A percentile compares a stretch with the other conserved stretches of the same genome.
Conservation (phyloP, 2,113 vertebrate genomes). For the Orientallactaga bullata region DNA sequence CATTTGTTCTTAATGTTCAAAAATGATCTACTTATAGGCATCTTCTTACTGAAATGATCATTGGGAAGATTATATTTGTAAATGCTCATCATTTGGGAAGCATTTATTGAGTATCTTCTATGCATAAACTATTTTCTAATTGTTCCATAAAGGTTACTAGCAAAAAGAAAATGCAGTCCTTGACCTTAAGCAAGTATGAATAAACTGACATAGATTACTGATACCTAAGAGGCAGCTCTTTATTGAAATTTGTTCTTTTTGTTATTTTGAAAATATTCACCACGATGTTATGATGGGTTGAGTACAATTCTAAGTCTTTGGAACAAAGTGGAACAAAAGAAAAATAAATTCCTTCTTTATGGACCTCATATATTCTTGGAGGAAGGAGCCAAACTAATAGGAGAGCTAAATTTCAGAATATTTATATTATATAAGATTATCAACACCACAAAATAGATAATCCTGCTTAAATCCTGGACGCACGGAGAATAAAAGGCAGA, state of each 20-base stretch:
- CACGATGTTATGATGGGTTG: not conserved
- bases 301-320: not conserved
- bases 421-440: too few relatives aligned
- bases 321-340: not conserved
- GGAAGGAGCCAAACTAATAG: too few relatives aligned
- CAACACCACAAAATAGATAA: not conserved
- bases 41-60: constrained; percentile 35
- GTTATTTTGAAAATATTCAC: not conserved
- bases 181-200: constrained; percentile 1
- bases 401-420: too few relatives aligned
- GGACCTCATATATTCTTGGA: not conserved
- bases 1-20: constrained; percentile 31
- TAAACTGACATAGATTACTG: constrained; percentile 17
- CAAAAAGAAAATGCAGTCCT: not conserved
- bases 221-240: not conserved
- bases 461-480: not conserved
- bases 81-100: constrained; percentile 34
- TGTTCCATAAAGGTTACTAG: not conserved
- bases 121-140: constrained; percentile 29
- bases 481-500: not conserved
- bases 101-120: constrained; percentile 5
- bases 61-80: constrained; percentile 53
- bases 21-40: constrained; percentile 39
- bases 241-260: not conserved
- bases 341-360: not conserved